A percentile compares a stretch with the other conserved stretches of the same genome.
Evolutionary conservation across 2,797 vertebrate genomes (phyloP).

Genomic region (Psittacula echo): DNA sequence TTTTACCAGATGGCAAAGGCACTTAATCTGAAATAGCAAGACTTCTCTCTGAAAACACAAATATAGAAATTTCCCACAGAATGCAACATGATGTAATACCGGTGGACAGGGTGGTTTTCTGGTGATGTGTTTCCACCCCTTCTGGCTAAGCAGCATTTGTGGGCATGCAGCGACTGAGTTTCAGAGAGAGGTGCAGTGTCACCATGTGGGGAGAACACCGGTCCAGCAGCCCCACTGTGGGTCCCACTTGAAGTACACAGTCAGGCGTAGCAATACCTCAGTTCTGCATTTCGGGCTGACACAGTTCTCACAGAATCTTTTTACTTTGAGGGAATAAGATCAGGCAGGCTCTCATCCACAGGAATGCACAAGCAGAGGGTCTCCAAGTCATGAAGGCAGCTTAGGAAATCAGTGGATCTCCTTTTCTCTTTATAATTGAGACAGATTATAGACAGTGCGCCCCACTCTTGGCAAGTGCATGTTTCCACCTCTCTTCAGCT

Average conservation of each 20-base stretch:
- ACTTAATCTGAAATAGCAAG: neutral
- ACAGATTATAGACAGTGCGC: neutral
- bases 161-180: neutral
- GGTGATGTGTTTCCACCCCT: neutral
- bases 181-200: accelerated
- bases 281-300: neutral
- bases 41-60: neutral
- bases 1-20: neutral
- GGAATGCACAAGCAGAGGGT: neutral
- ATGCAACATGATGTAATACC: neutral
- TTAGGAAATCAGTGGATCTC: neutral
- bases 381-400: neutral
- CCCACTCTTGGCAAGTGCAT: neutral
- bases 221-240: neutral
- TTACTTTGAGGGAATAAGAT: neutral
- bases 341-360: neutral
- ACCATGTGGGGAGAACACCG: accelerated
- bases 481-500: neutral
- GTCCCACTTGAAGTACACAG: neutral
- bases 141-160: neutral
- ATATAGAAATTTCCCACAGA: neutral
- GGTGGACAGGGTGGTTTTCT: neutral
- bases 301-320: neutral
- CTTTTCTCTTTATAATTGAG: neutral
- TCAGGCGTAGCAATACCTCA: neutral